Evolutionary conservation across 1,140 invertebrate genomes (phyloP), one percentile per base, ranked within the genome.

Genomic region (Pogonomyrmex californicus): DNA sequence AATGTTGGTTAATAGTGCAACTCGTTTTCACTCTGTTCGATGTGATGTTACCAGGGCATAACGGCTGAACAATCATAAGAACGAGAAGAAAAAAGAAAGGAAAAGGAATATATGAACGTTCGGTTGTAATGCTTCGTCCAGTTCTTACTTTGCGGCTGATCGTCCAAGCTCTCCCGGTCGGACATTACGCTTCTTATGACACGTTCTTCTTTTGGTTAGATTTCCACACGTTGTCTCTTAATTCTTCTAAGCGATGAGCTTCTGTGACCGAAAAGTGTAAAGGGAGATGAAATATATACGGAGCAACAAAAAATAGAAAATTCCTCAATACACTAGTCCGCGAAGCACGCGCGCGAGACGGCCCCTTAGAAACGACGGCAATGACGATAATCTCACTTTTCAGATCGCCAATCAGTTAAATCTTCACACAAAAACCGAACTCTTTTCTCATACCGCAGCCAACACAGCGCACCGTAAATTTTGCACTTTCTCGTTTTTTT

Each of bases 111-210:
- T 9, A 78, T 38, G 30, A 68, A 65, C 2, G 23, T 3, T 49
- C 44, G 33, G 49, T 49, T 60, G 33, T 49, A 38, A 14, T 41
- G 70, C 49, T 60, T 54, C 47, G n/a, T 44, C 33, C 9, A 33
- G 62, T 70, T 54, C 95, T 95, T 95, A 96, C 96, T 96, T 95
- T 96, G 96, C 90, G 95, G 95, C 93, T 96, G 95, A 92, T 96
- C 96, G 95, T 96, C 96, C 92, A 96, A 95, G 93, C 96, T 96
- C 93, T 96, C 96, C 88, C 95, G 95, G 94, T 96, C 96, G 93
- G 96, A 96, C 96, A 96, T 96, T 93, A 68, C 38, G 91, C 93
- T 93, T 90, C 90, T 90, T 90, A 87, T 91, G 79, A 60, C 54
- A 83, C 89, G 90, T 88, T 92, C 90, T 88, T 87, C 85, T 86